Conservation (phyloP, 23 tunicate genomes). For the Styela plicata region DNA sequence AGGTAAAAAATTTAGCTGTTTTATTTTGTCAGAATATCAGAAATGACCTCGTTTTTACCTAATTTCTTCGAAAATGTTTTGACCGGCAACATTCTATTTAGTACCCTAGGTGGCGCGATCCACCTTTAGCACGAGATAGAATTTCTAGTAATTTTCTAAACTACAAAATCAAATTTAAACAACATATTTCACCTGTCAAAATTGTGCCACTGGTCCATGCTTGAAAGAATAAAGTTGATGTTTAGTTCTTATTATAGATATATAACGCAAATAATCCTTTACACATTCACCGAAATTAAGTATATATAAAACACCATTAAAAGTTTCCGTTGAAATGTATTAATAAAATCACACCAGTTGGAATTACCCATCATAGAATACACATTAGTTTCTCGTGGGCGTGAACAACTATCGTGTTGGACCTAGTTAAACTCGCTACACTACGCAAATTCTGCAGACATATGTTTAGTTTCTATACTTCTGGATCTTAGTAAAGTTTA, state of each 20-base stretch:
- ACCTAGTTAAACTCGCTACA: not conserved
- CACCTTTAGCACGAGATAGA: no score
- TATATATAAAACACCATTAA: no score
- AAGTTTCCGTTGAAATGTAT: not conserved
- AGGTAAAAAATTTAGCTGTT: not conserved
- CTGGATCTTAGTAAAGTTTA: not conserved
- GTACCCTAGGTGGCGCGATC: no score
- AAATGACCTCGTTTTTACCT: no score
- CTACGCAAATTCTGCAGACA: not conserved
- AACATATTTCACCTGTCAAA: no score
- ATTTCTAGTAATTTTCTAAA: no score
- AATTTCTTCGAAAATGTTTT: no score
- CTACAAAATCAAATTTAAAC: no score
- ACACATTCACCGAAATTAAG: not conserved
- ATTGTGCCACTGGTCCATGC: no score
- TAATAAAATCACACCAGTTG: not conserved
- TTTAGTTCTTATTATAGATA: no score
- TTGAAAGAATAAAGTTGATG: no score
- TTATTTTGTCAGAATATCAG: not conserved
- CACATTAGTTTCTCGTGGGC: not conserved
- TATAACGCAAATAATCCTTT: not conserved
- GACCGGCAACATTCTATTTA: no score
- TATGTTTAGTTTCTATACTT: not conserved
- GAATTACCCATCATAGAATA: not conserved
- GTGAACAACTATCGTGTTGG: not conserved